Conservation (phyloP, 1,140 invertebrate species). For the Drosophila sp. region DNA sequence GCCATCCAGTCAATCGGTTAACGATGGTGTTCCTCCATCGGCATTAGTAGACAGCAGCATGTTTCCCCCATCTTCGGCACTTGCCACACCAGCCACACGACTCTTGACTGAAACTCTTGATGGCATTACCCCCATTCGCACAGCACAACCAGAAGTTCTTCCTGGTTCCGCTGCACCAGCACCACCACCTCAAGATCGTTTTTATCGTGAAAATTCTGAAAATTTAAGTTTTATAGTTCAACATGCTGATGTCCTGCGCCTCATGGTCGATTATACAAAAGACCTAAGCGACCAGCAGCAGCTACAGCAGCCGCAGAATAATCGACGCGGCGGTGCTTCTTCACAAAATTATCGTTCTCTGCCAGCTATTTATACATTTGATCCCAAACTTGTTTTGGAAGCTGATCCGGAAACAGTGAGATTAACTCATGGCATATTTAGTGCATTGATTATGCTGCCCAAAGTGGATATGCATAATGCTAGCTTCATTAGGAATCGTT, state of each 20-base stretch:
- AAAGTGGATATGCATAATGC: constrained; percentile 37
- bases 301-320: not conserved
- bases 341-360: constrained; percentile 18
- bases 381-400: constrained; percentile 30
- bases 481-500: constrained; percentile 31
- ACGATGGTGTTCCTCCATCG: not conserved
- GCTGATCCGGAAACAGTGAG: constrained; percentile 14
- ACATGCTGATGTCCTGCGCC: constrained; percentile 38
- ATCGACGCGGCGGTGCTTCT: not conserved
- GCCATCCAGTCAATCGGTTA: not conserved
- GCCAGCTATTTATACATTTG: constrained; percentile 44
- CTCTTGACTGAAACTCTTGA: constrained; percentile 12
- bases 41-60: not conserved
- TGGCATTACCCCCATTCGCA: not conserved
- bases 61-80: not conserved
- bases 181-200: not conserved
- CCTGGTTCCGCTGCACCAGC: not conserved
- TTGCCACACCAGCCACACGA: constrained; percentile 11
- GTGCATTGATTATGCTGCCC: constrained; percentile 29
- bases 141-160: no score
- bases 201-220: constrained; percentile 24
- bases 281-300: constrained; percentile 28
- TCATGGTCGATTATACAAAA: constrained; percentile 54
- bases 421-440: constrained; percentile 36
- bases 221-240: constrained; percentile 38